Conservation (phyloP, 1,140 invertebrate genomes). For the Ladona fulva region DNA sequence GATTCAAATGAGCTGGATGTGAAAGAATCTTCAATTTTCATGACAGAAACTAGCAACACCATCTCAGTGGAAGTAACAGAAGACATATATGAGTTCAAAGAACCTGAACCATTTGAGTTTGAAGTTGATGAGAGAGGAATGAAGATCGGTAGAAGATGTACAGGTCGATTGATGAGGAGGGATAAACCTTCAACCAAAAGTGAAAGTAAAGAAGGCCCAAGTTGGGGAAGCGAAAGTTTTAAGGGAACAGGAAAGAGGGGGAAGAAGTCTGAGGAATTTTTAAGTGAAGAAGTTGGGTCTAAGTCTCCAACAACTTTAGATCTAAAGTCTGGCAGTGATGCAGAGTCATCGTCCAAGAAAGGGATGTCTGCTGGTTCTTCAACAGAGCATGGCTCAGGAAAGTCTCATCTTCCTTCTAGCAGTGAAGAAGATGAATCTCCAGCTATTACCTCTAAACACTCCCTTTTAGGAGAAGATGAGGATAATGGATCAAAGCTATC, state of each 20-base stretch:
- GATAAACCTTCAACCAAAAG: slow-evolving; percentile 30
- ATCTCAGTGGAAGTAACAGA: slow-evolving; percentile 33
- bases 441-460: neutral
- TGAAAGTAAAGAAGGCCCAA: slow-evolving; percentile 26
- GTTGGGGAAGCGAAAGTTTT: slow-evolving; percentile 30
- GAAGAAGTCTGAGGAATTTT: neutral
- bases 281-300: neutral
- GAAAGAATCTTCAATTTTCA: neutral
- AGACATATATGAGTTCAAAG: slow-evolving; percentile 82
- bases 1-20: neutral
- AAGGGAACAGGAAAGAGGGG: slow-evolving; percentile 31
- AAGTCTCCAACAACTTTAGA: neutral
- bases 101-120: slow-evolving; percentile 76
- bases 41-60: neutral
- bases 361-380: too few species aligned
- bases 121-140: slow-evolving; percentile 39
- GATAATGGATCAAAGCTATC: neutral
- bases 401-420: neutral
- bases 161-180: slow-evolving; percentile 33
- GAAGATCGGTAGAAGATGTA: neutral
- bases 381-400: neutral
- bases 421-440: neutral
- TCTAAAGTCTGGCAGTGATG: neutral
- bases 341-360: neutral
- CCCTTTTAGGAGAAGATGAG: neutral